These are phyloP conservation scores for Gambusia yucatana DNA, from an alignment of 2,797 vertebrate genomes.

Conservation along the genomic window DNA sequence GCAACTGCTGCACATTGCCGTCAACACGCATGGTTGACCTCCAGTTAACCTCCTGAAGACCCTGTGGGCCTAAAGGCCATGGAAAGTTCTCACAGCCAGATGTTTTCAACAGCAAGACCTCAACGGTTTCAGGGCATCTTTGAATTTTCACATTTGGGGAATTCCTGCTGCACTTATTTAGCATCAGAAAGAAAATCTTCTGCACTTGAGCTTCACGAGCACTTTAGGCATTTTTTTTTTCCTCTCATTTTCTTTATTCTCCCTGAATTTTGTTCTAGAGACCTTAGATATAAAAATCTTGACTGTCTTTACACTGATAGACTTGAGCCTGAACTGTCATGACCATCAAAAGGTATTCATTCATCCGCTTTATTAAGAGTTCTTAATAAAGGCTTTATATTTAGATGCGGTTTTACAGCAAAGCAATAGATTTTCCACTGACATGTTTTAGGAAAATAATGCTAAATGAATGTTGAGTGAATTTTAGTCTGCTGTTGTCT, in stretches of 20 bases:
- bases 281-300: neutral
- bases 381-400: neutral
- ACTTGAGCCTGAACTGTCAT: neutral
- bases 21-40: slow-evolving; percentile 83
- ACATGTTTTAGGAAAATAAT: neutral
- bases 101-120: slow-evolving; percentile 10
- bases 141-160: slow-evolving; percentile 8
- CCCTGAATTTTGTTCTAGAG: neutral
- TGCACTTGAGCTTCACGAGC: neutral
- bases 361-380: neutral
- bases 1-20: slow-evolving; percentile 84
- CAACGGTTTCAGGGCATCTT: slow-evolving; percentile 3
- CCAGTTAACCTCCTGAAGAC: slow-evolving; percentile 24
- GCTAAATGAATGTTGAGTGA: neutral
- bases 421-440: neutral
- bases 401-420: neutral
- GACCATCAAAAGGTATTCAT: neutral
- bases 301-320: neutral
- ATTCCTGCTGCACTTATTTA: slow-evolving; percentile 11
- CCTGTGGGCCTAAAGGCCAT: neutral
- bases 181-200: neutral
- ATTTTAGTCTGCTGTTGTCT: neutral
- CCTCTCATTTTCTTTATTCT: neutral
- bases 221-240: slow-evolving; percentile 9
- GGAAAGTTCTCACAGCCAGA: slow-evolving; percentile 30